Evolutionary conservation across 1,140 invertebrate genomes (phyloP).

Genomic region (Delia radicum): DNA sequence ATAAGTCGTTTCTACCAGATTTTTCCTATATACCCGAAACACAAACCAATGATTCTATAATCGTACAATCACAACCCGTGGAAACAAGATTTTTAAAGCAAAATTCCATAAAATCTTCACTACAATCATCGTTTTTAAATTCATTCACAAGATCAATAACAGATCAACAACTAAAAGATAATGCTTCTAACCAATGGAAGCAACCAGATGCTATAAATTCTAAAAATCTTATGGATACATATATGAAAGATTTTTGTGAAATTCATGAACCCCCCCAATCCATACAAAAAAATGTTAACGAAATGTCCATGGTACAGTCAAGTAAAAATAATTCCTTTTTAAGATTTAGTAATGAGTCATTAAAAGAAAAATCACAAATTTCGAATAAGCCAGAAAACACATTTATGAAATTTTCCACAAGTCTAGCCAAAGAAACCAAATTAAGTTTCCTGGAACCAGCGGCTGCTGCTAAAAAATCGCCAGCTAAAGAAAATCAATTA

Average conservation of each 20-base stretch:
- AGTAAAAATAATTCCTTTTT: neutral
- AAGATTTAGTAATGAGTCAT: conserved; percentile 15
- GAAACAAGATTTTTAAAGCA: neutral
- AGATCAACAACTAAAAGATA: neutral
- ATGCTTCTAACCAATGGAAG: neutral
- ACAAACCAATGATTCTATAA: conserved; percentile 25
- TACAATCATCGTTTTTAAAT: neutral
- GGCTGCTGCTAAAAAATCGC: neutral
- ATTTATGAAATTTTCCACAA: neutral
- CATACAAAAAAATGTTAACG: neutral
- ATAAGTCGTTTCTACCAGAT: neutral
- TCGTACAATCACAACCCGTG: neutral
- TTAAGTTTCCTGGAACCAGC: neutral
- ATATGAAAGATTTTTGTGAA: conserved; percentile 42
- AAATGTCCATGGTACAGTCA: neutral
- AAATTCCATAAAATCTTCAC: neutral
- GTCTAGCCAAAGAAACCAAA: neutral
- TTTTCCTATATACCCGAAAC: conserved; percentile 46
- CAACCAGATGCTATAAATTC: conserved; percentile 10
- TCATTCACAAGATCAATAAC: neutral
- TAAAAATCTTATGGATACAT: conserved; percentile 33
- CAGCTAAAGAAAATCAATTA: neutral
- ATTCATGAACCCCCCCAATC: conserved; percentile 21
- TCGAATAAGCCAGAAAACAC: neutral
- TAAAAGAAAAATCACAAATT: neutral